Base-by-base conservation (phyloP, 2,113 vertebrate genomes). In the Melozone crissalis region DNA sequence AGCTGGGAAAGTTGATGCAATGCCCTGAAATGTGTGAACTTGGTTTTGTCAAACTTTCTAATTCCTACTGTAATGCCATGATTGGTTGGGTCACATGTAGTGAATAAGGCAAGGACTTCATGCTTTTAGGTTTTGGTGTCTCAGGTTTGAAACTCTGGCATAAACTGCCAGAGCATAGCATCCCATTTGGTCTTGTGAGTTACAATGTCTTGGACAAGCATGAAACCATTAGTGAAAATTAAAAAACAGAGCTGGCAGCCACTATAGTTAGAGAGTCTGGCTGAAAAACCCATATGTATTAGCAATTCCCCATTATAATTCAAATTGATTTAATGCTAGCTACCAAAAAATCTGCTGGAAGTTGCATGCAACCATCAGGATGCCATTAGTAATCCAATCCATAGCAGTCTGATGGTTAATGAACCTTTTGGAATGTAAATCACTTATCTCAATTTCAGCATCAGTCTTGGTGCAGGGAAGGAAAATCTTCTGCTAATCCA, bases 311-410 rank as follows among this genome's bases (percentile, higher is more conserved):
- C 26, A 24, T 61, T 69, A 66, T 71, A 91, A 66, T 75, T 91
- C 63, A 93, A 87, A 97, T 61, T 54, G 52, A 92, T 84, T 95
- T 92, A 89, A 89, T 87, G 65, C 20, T 90, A 79, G 69, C 67
- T 84, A 89, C 65, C 28, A 89, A 47, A 28, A 89, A 83, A 58
- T 62, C 84, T 65, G 52, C 88, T 93, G 72, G 35, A 90, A 93
- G 78, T 77, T 82, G 41, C 74, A 85, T 23, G 65, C 46, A 90
- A 77, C 62, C 77, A 77, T 80, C 71, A 80, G 55, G 75, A 93
- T 89, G 49, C 23, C 28, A 80, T 96, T 89, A 96, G 67, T 80
- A 84, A 93, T 61, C 77, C 84, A 86, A 87, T 54, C 44, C 73
- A 73, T 4, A 94, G 33, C 12, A 51, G 76, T 57, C 17, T 47